Conservation (phyloP, 2,888 invertebrate genomes). For the Eupithecia insigniata region DNA sequence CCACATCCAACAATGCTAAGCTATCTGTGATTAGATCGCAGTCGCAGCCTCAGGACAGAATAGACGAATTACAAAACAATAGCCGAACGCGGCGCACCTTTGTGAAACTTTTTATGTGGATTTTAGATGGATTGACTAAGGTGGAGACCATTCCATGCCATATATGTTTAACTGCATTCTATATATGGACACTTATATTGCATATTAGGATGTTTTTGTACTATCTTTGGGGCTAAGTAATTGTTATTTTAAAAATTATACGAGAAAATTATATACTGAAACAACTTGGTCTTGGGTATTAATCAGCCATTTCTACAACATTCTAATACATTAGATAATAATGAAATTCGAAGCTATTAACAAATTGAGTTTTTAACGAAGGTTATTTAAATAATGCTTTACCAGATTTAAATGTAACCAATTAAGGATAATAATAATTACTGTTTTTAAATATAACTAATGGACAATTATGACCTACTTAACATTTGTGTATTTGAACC, state of each 20-base stretch:
- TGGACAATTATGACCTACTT: neutral
- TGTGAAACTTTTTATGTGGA: slow-evolving; percentile 39
- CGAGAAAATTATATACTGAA: neutral
- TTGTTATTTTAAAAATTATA: neutral
- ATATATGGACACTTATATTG: neutral
- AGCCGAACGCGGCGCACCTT: slow-evolving; percentile 37
- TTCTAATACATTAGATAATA: no score
- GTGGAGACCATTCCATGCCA: neutral
- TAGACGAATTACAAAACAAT: slow-evolving; percentile 45
- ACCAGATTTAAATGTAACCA: neutral
- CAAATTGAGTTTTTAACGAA: neutral
- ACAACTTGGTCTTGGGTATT: neutral
- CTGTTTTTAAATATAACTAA: neutral
- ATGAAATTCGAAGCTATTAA: neutral
- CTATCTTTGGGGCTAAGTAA: neutral
- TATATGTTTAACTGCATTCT: neutral
- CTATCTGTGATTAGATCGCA: slow-evolving; percentile 44
- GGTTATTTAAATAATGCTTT: neutral
- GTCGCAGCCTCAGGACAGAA: slow-evolving; percentile 40
- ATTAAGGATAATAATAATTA: neutral
- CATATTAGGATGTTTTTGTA: neutral
- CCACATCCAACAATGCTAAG: slow-evolving; percentile 42
- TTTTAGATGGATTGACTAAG: neutral
- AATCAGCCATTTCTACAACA: neutral
- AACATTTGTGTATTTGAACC: neutral